Evolutionary conservation across 2,113 vertebrate genomes (phyloP).

Genomic region (Centrocercus urophasianus): DNA sequence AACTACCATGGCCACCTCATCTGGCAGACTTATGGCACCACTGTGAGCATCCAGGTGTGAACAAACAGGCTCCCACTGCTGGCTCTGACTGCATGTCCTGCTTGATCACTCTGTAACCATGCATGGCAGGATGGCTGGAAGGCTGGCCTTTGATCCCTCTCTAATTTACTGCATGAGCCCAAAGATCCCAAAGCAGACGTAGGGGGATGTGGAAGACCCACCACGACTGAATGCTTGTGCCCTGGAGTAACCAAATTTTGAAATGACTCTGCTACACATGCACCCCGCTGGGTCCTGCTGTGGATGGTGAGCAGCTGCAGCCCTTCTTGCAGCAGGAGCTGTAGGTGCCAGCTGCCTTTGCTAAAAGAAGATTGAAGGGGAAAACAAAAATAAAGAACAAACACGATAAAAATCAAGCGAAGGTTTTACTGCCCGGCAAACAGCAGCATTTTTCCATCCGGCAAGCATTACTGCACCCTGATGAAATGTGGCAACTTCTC

Average conservation of each 20-base stretch:
- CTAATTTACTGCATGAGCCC: background rate
- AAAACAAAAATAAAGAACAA: background rate
- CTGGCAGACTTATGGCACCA: background rate
- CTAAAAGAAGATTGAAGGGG: background rate
- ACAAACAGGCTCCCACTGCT: background rate
- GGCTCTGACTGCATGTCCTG: background rate
- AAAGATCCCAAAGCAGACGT: background rate
- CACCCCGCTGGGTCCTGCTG: background rate
- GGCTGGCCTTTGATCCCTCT: background rate
- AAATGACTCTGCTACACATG: background rate
- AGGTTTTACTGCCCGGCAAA: background rate
- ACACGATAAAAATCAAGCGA: background rate
- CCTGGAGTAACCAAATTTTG: background rate
- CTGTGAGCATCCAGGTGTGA: fast-evolving
- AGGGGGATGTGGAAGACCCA: fast-evolving
- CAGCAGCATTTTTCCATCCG: background rate
- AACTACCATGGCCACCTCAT: background rate
- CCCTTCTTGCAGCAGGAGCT: background rate
- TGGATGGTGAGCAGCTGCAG: background rate
- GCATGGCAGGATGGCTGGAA: background rate
- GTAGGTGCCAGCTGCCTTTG: background rate
- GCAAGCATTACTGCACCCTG: background rate
- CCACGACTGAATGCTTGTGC: background rate
- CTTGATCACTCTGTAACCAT: fast-evolving
- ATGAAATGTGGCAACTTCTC: background rate